Percentiles rank a stretch among this genome's conserved stretches.
Conservation (phyloP, 1,140 invertebrate genomes). For the Rhizoglyphus robini region DNA sequence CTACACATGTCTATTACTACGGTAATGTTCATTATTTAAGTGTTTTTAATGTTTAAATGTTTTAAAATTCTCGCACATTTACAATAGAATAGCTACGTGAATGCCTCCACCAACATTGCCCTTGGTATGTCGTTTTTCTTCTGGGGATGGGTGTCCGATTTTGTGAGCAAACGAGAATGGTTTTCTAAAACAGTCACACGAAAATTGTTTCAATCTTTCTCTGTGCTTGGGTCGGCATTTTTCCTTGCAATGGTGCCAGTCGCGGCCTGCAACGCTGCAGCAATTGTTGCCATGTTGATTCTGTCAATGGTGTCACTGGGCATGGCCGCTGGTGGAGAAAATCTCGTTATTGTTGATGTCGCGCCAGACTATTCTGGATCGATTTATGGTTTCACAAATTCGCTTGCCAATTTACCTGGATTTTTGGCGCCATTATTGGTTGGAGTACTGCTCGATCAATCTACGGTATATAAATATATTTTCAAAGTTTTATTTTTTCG, state of each 20-base stretch:
- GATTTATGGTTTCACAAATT: conserved; percentile 53
- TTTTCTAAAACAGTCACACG: conserved; percentile 24
- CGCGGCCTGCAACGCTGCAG: conserved; percentile 20
- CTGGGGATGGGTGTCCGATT: conserved; percentile 26
- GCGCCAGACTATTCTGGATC: conserved; percentile 60
- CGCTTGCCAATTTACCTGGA: conserved; percentile 34
- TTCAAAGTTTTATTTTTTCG: conserved; percentile 18
- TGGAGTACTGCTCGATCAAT: conserved; percentile 38
- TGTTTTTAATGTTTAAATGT: background rate
- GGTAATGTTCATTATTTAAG: conserved; percentile 9
- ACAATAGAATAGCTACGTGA: conserved; percentile 27
- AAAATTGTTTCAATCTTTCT: conserved; percentile 27
- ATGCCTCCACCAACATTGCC: conserved; percentile 25
- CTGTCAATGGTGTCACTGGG: conserved; percentile 24
- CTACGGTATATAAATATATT: conserved; percentile 29
- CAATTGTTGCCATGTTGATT: conserved; percentile 23
- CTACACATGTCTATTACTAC: conserved; percentile 47
- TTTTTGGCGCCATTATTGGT: conserved; percentile 34
- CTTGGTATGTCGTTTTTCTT: conserved; percentile 23
- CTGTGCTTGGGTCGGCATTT: conserved; percentile 22
- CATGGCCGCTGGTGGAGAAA: conserved; percentile 26
- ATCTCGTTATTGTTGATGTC: conserved; percentile 44
- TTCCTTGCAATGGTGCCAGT: conserved; percentile 25
- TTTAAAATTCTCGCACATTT: too few relatives aligned
- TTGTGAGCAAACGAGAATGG: conserved; percentile 14